Percentiles rank a stretch among this genome's conserved stretches.
Evolutionary conservation across 2,797 vertebrate genomes (phyloP).

Genomic region (Eutrigla gurnardus): DNA sequence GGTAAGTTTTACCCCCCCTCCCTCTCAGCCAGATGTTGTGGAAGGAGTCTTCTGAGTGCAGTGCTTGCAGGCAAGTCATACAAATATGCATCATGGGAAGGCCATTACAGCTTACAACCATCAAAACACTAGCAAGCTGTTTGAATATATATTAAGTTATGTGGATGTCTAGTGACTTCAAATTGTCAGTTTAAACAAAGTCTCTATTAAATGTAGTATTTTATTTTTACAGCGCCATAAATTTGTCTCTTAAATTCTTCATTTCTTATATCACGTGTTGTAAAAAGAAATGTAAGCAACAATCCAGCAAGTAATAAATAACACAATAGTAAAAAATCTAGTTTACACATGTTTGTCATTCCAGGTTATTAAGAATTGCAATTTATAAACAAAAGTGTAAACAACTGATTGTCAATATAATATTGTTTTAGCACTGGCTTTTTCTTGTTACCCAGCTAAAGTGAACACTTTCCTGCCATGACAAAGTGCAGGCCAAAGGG

Average conservation of each 20-base stretch:
- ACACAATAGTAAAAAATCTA: background rate
- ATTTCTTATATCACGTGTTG: background rate
- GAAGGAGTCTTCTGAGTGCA: slow-evolving; percentile 55
- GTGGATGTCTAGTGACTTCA: slow-evolving; percentile 19
- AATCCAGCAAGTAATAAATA: slow-evolving; percentile 13
- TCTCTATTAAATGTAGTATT: slow-evolving; percentile 6
- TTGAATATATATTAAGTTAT: slow-evolving; percentile 35
- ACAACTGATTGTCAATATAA: slow-evolving; percentile 10
- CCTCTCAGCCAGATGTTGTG: slow-evolving; percentile 70
- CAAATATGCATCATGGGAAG: slow-evolving; percentile 63
- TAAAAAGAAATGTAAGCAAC: background rate
- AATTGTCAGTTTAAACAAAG: slow-evolving; percentile 32
- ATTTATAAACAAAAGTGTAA: background rate
- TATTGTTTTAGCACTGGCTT: slow-evolving; percentile 28
- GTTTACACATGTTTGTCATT: background rate
- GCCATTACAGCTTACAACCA: slow-evolving; percentile 44
- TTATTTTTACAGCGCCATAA: slow-evolving; percentile 1
- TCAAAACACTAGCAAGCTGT: slow-evolving; percentile 26
- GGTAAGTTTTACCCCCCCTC: slow-evolving; percentile 30
- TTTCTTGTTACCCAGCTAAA: slow-evolving; percentile 41
- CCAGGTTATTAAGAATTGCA: background rate
- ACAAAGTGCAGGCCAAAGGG: slow-evolving; percentile 90
- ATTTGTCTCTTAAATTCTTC: background rate
- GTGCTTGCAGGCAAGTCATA: slow-evolving; percentile 44
- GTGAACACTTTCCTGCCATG: slow-evolving; percentile 84